Base-by-base conservation (phyloP, 2,888 invertebrate genomes). In the Microdon myrmicae region DNA sequence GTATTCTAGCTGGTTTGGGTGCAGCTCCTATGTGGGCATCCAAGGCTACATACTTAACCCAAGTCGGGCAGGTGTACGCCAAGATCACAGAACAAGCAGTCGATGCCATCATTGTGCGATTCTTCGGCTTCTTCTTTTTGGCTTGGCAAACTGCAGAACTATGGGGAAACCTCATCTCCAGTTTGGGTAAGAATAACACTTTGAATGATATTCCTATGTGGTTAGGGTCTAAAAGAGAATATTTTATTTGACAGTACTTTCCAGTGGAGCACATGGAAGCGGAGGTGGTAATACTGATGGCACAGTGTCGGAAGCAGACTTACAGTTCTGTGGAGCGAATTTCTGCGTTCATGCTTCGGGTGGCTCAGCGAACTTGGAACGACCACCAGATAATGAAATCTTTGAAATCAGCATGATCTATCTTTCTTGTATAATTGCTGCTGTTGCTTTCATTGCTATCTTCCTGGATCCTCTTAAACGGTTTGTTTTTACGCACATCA, bases 21-120 rank as follows among this genome's bases (percentile, higher is more conserved):
- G 97, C 96, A 2, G 96, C 96, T 0, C 96, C 96, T 35, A 90
- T 98, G 88, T 98, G 98, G 98, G 93, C 96, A 0, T 94, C 97
- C n/a, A 94, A 97, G 79, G 96, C 97, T 56, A 94, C 95, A 1
- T 98, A 98, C 78, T 84, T 98, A 66, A 97, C 97, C 8, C 93
- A 96, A 82, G 92, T 90, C 28, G 96, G 95, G 32, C 91, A 92
- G 67, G 88, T 91, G 69, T 94, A 94, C 81, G 93, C 96, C 9
- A 91, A 91, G 75, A 82, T 94, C 61, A 92, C 92, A 8, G 90
- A 91, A 72, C 90, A 92, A 75, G 86, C 90, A 17, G 88, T 92
- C 43, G 94, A 95, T 77, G 94, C 93, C 12, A 93, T 96, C 71
- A 94, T 98, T 71, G 96, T 96, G 53, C 83, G 95, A 73, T 97